Evolutionary conservation across 2,797 vertebrate species (phyloP), one percentile per base, ranked within the genome.

Genomic region (Coendou prehensilis): DNA sequence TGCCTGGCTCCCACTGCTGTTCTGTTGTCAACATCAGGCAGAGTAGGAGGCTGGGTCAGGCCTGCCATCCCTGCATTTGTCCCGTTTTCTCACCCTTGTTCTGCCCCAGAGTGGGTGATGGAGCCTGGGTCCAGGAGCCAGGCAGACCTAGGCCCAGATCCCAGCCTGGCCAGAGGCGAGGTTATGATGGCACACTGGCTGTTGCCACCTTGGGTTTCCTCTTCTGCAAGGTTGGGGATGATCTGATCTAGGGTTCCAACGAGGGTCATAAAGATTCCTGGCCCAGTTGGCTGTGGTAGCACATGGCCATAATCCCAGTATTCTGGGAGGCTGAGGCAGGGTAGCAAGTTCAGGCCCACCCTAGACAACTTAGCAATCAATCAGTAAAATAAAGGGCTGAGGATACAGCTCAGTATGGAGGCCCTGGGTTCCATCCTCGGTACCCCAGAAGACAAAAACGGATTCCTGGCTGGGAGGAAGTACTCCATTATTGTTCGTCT

Each of bases 391-490:
- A 79, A 47, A 71, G 14, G 28, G 15, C 75, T 78, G 47, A 50
- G 50, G 8, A 30, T 33, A 17, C 28, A 33, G 50, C 18, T 54
- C 15, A 1, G 45, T 54, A 26, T 54, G 76, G 54, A 79, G 76
- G 50, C 47, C 76, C 47, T 17, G 8, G 4, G 7, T 52, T 33
- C 47, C 50, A 33, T 78, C 47, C 17, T 33, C 50, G 33, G 47
- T 10, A 52, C 50, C 7, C 14, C 47, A 33, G 33, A 76, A 47
- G 23, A 76, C 45, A 47, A 76, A 76, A 81, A 59, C 13, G 7
- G 8, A 4, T 28, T 59, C 52, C 13, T 37, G 79, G 57, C 80
- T 45, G 0, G 0, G 67, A 82, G 41, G 26, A 63, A 45, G 15
- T 18, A 11, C 47, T 87, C 28, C 0, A 4, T 45, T 10, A 8